Evolutionary conservation across 2,113 vertebrate species (phyloP).

Genomic region (Boulengeromyrus knoepffleri): DNA sequence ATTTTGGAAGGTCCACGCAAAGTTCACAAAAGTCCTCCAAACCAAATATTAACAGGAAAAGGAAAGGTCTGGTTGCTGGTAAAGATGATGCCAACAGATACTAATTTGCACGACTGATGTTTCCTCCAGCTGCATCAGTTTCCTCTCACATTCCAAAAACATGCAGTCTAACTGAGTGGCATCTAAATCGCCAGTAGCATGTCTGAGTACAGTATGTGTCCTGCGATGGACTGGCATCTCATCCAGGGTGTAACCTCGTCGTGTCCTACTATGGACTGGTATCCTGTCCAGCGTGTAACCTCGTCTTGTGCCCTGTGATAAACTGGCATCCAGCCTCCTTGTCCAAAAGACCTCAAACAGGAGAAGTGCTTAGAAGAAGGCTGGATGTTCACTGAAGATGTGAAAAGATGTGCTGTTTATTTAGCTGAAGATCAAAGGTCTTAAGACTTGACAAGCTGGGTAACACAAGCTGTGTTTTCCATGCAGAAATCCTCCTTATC

Average conservation of each 20-base stretch:
- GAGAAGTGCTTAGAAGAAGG: not conserved
- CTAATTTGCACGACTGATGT: not conserved
- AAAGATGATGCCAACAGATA: not conserved
- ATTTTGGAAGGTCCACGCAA: not conserved
- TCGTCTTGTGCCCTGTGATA: not conserved
- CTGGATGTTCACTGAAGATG: not conserved
- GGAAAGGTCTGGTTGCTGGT: not conserved
- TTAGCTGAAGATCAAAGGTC: not conserved
- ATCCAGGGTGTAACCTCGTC: not conserved
- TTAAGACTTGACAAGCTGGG: not conserved
- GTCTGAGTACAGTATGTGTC: not conserved
- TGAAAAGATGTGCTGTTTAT: not conserved
- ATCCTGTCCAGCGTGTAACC: not conserved
- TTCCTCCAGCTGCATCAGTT: not conserved
- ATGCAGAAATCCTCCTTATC: not conserved
- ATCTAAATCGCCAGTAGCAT: not conserved
- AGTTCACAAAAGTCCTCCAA: not conserved
- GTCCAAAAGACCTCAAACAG: not conserved
- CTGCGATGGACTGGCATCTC: not conserved
- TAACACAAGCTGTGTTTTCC: not conserved
- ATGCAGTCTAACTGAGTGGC: not conserved
- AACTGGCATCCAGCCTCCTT: not conserved
- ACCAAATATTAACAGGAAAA: not conserved
- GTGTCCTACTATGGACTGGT: not conserved
- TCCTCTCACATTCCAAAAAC: not conserved